Evolutionary conservation across 2,797 vertebrate genomes (phyloP).

Genomic region (Phoxinus dragarum): DNA sequence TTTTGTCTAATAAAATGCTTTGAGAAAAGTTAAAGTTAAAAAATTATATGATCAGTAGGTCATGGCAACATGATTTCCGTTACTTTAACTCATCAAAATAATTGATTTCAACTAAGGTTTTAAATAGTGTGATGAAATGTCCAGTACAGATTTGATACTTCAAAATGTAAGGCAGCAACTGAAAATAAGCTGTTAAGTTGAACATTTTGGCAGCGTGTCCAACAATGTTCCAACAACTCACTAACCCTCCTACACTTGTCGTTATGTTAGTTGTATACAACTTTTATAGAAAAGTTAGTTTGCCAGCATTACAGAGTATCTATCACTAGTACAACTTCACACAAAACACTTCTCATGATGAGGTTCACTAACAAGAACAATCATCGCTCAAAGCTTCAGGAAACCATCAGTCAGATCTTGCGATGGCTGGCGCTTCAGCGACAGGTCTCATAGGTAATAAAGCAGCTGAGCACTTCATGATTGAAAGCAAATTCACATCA

Average conservation of each 20-base stretch:
- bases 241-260: background rate
- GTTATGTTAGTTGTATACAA: background rate
- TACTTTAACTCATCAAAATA: no score
- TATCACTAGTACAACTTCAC: background rate
- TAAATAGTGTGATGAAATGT: no score
- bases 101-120: no score
- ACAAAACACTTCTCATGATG: background rate
- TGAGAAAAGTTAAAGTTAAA: background rate
- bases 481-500: slow-evolving; percentile 6
- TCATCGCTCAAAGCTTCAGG: background rate
- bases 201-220: background rate
- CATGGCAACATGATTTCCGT: no score
- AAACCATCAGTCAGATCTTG: background rate
- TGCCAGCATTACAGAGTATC: background rate
- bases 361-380: background rate
- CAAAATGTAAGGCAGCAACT: no score
- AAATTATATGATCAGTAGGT: background rate
- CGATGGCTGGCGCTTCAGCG: background rate
- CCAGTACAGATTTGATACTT: no score
- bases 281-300: background rate
- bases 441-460: slow-evolving; percentile 2
- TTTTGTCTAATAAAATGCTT: background rate
- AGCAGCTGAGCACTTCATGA: background rate
- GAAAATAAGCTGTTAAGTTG: background rate
- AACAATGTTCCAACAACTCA: background rate